Base-by-base conservation (phyloP, 2,888 invertebrate species). In the Sinopyrophorus schimmeli region DNA sequence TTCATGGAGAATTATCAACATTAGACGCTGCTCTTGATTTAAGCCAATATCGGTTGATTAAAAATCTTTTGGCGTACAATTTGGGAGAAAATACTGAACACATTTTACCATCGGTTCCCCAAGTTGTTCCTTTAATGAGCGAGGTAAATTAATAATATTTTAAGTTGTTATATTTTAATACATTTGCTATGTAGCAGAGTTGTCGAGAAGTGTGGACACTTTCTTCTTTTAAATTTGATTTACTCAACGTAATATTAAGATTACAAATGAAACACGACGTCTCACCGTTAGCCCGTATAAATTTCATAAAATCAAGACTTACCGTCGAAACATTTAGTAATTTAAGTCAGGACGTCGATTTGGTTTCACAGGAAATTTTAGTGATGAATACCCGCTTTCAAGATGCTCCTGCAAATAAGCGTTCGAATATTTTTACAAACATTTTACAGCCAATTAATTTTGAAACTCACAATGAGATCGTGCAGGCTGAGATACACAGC, bases 281-380 rank as follows among this genome's bases (percentile, higher is more conserved):
- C 26, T 72, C 76, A 1, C 80, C 86, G 3, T 76, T 97, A 31
- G 92, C 93, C 1, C 89, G 89, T 62, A 82, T 96, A 51, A 92
- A 95, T 75, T 95, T 97, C 71, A 89, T 95, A 57, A 89, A 89
- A 72, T 95, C 95, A 0, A 82, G 86, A 10, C 77, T 97, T 28
- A 86, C 89, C 26, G 82, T 92, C 39, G 94, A 95, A 69, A 85
- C 87, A 3, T 87, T 85, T 68, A 92, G 91, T 60, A 93, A 96
- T 73, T 82, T 88, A 31, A 86, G 91, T 7, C 92, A 92, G 73
- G 95, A 95, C 65, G 83, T 96, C 38, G 95, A 95, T 72, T 78
- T 97, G 11, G 91, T 94, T 0, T 96, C 95, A 0, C 90, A 90
- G 74, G 94, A 92, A 73, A 92, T 93, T 65, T 74, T 88, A 10